Percentiles rank a stretch among this genome's conserved stretches.
phyloP scores from a whole-genome alignment of 2,888 invertebrate species.

The Ectobius pallidus region DNA sequence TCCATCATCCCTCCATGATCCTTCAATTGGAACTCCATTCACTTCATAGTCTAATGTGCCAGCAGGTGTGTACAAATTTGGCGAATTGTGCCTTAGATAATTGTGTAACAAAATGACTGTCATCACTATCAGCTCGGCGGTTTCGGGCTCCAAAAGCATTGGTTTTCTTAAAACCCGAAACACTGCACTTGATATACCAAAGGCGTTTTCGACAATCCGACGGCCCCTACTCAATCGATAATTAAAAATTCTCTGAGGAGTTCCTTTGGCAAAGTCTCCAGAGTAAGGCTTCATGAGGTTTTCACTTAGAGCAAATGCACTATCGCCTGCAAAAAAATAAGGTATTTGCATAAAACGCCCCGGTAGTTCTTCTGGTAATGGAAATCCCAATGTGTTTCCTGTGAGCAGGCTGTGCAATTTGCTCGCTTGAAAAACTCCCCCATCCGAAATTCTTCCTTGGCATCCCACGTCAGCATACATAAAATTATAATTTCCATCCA shows the following conservation, averaged over 20 bases:
- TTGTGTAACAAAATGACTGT: constrained; percentile 46
- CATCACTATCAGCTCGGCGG: constrained; percentile 43
- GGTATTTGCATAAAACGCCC: constrained; percentile 43
- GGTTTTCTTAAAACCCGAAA: constrained; percentile 46
- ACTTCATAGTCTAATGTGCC: constrained; percentile 45
- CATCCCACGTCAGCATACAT: constrained; percentile 50
- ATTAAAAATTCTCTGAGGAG: constrained; percentile 48
- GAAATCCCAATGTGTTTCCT: constrained; percentile 43
- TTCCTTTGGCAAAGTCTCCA: constrained; percentile 39
- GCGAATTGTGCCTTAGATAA: constrained; percentile 41
- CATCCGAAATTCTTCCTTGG: constrained; percentile 50
- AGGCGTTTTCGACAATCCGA: constrained; percentile 48
- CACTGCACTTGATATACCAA: constrained; percentile 43
- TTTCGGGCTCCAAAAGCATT: constrained; percentile 45
- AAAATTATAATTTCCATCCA: constrained; percentile 52
- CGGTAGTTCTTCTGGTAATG: constrained; percentile 40
- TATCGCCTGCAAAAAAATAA: constrained; percentile 47
- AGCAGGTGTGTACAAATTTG: constrained; percentile 42
- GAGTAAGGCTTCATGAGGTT: constrained; percentile 45
- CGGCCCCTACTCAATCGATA: constrained; percentile 46
- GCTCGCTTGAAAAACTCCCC: constrained; percentile 47
- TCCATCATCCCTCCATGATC: constrained; percentile 46
- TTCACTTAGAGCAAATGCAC: constrained; percentile 43
- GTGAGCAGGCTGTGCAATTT: constrained; percentile 46
- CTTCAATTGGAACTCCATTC: constrained; percentile 44